A percentile compares a stretch with the other conserved stretches of the same genome.
phyloP scores from a whole-genome alignment of 2,888 invertebrate genomes.

The Ophion obscuratus region DNA sequence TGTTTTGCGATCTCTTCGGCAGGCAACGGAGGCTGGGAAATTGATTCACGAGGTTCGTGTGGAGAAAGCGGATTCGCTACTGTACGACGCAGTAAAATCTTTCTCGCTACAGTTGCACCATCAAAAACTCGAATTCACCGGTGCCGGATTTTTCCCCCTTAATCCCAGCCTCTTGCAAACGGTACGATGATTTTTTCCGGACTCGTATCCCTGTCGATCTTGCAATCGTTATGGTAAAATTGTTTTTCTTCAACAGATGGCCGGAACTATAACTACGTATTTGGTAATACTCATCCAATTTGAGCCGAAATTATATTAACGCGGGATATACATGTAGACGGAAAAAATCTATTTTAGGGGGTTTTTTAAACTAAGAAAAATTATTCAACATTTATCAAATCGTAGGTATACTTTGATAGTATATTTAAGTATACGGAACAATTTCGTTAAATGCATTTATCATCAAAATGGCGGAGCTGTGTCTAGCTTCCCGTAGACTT shows the following conservation, averaged over 20 bases:
- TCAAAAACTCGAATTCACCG: slow-evolving; percentile 75
- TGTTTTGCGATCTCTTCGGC: background rate
- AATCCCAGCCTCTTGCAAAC: slow-evolving; percentile 69
- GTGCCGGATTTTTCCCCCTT: slow-evolving; percentile 75
- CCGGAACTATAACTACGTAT: slow-evolving; percentile 70
- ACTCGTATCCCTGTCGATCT: background rate
- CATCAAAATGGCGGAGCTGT: too few relatives aligned
- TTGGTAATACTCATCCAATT: slow-evolving; percentile 75
- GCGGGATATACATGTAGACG: too few relatives aligned
- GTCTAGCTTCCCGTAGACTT: too few relatives aligned
- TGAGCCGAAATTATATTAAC: slow-evolving; percentile 44
- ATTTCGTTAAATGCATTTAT: too few relatives aligned
- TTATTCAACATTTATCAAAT: too few relatives aligned
- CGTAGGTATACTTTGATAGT: too few relatives aligned
- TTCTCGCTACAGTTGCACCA: slow-evolving; percentile 77
- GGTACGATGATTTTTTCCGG: slow-evolving; percentile 1
- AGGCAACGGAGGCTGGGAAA: slow-evolving; percentile 54
- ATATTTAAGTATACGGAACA: too few relatives aligned
- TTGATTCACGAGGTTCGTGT: slow-evolving; percentile 63
- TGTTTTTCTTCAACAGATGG: slow-evolving; percentile 65
- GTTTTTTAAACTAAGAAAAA: too few relatives aligned
- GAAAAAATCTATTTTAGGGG: too few relatives aligned
- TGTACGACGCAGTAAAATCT: slow-evolving; percentile 66
- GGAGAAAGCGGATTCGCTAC: slow-evolving; percentile 42
- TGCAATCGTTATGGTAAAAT: background rate